Base-by-base conservation (phyloP, 2,888 invertebrate species). In the Kuschelorhynchus macadamiae region DNA sequence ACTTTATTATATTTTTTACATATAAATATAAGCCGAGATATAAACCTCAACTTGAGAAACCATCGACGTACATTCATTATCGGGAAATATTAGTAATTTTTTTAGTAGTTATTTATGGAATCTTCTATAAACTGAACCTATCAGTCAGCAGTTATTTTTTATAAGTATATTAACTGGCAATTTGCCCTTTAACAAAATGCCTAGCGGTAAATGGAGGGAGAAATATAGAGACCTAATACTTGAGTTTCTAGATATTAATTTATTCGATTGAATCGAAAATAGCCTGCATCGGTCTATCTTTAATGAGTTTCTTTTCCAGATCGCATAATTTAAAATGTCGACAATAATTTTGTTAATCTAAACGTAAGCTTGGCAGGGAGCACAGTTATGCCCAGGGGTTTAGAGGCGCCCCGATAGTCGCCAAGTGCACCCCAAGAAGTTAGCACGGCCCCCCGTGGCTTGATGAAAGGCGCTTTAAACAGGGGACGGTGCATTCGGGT, bases 331-430 rank as follows among this genome's bases (percentile, higher is more conserved):
- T 53, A 20, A 21, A 36, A 52, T 46, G 60, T 59, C 60, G 56
- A 67, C 60, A 67, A 50, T 67, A 67, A 67, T 56, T 67, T 60
- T 55, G 67, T 67, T 67, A 67, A 67, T 67, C 67, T 56, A 25
- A 49, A 61, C 33, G 55, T 61, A 67, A 67, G 61, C 67, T 46
- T 56, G 44, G 18, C 67, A 30, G 67, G 53, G 61, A 20, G 42
- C 61, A 50, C 5, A 11, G 50, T 11, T 20, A 49, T 33, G 53
- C 62, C 53, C 52, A 21, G 32, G 20, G 62, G 49, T 25, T 30
- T 49, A 16, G 18, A 53, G 62, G 62, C 62, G 53, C 62, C 61
- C 25, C 25, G 25, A 25, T 25, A 3, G 25, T 25, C 25, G 7
- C 25, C 12, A 55, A 59, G n/a, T 49, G 61, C 67, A 67, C 61